phyloP scores from a whole-genome alignment of 35 echinoderm and acorn worm species.

The Amphiura filiformis region DNA sequence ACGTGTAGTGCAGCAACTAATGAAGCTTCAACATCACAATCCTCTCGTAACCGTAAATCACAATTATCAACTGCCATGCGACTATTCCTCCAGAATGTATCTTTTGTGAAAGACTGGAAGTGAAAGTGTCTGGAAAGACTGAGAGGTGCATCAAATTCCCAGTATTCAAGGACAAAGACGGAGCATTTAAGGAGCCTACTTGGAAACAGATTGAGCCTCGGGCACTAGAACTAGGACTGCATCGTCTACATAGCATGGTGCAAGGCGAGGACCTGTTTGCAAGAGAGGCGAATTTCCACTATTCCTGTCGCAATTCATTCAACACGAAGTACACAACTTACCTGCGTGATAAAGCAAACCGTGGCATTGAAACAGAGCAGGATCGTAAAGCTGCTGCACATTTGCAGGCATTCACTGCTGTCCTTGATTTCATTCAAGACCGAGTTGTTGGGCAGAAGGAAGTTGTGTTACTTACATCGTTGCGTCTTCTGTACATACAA shows the following conservation, averaged over 20 bases:
- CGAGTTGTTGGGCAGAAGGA: too few species aligned
- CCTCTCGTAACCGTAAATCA: slow-evolving; percentile 7
- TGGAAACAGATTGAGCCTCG: slow-evolving; percentile 34
- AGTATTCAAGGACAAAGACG: slow-evolving; percentile 29
- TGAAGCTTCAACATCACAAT: slow-evolving; percentile 7
- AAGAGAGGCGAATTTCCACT: slow-evolving; percentile 32
- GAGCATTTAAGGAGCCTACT: slow-evolving; percentile 28
- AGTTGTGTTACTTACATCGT: neutral
- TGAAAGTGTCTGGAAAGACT: slow-evolving; percentile 13
- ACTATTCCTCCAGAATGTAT: slow-evolving; percentile 33
- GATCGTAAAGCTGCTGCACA: slow-evolving; percentile 14
- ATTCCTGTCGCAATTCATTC: slow-evolving; percentile 12
- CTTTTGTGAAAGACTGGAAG: slow-evolving; percentile 30
- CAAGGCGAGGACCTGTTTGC: slow-evolving; percentile 43
- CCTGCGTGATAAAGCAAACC: neutral
- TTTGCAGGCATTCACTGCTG: slow-evolving; percentile 15
- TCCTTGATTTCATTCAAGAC: slow-evolving; percentile 19
- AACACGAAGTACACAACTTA: slow-evolving; percentile 14
- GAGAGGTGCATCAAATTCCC: slow-evolving; percentile 22
- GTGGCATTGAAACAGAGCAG: neutral
- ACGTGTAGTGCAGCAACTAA: neutral
- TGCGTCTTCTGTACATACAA: slow-evolving; percentile 33
- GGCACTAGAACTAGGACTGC: slow-evolving; percentile 32
- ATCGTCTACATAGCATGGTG: slow-evolving; percentile 29
- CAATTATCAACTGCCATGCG: neutral